Evolutionary conservation across 2,888 invertebrate species (phyloP), one percentile per base, ranked within the genome.

Genomic region (Hedychridium roseum): DNA sequence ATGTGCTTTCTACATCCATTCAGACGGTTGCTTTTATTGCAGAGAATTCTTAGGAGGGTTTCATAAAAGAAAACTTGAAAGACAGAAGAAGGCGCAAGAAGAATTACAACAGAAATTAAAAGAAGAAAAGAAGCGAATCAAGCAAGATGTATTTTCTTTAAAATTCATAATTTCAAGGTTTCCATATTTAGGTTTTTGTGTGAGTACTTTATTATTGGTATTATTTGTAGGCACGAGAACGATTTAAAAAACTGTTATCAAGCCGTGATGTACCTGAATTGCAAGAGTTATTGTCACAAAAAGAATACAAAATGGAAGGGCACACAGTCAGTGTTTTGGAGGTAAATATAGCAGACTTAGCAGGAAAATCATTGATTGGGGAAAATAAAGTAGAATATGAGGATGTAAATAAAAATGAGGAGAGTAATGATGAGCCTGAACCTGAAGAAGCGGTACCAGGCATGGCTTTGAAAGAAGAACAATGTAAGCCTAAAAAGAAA

Each of bases 41-140:
- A 92, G 92, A 70, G 90, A 92, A 34, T 92, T 89, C 73, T 78
- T 92, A 18, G 88, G 88, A 56, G 92, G 92, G 1, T 92, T 92
- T 73, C 89, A 85, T 34, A 92, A 91, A 80, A 82, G 92, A 54
- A 92, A 92, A 74, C 77, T 90, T 32, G 87, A 90, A 73, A 82
- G 92, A 34, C 86, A 88, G 70, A 87, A 88, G 64, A 86, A 87
- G 63, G 91, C 91, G 0, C 85, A 89, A 69, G 88, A 89, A 56
- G 85, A 91, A 58, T 76, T 92, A 23, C 84, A 89, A 60, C 81
- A 82, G 26, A 84, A 87, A 61, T 75, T 92, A 2, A 91, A 91
- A 73, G 89, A 88, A 66, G 92, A 92, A 72, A 85, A 84, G 52
- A 90, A 87, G 71, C 82, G 89, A 37, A 87, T 92, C 35, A 89